Conservation (phyloP, 2,113 vertebrate species). For the Corythornis madagascariensis region DNA sequence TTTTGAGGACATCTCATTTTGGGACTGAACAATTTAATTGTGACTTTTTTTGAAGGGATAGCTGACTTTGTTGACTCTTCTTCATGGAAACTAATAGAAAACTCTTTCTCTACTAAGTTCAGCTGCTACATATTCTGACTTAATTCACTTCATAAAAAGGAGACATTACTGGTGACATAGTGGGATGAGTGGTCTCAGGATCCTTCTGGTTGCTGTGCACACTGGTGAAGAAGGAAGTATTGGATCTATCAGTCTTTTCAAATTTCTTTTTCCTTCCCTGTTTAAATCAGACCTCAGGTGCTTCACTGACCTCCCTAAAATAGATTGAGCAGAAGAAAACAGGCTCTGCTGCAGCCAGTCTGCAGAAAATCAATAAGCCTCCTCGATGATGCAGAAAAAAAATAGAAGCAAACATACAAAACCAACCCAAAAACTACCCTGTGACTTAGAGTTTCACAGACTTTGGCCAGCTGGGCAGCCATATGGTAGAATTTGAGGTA, state of each 20-base stretch:
- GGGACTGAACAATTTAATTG: neutral
- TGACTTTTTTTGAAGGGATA: neutral
- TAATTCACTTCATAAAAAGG: neutral
- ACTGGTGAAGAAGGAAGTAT: neutral
- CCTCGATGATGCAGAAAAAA: neutral
- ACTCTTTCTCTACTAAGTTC: neutral
- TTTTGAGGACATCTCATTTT: neutral
- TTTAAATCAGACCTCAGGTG: neutral
- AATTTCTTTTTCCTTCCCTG: neutral
- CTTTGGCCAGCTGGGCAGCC: neutral
- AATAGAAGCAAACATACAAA: neutral
- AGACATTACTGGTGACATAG: neutral
- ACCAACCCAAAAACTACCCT: neutral
- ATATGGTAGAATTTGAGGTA: neutral
- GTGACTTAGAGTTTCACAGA: neutral
- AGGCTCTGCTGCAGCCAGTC: neutral
- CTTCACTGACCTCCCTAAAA: conserved; percentile 3
- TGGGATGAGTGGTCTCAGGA: neutral
- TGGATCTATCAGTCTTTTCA: neutral
- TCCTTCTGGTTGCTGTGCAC: neutral
- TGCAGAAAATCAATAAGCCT: neutral
- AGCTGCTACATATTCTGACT: neutral
- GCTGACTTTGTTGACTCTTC: neutral
- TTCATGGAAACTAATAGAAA: neutral
- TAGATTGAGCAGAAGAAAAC: neutral